Evolutionary conservation across 2,113 vertebrate species (phyloP).

Genomic region (Cromileptes altivelis): DNA sequence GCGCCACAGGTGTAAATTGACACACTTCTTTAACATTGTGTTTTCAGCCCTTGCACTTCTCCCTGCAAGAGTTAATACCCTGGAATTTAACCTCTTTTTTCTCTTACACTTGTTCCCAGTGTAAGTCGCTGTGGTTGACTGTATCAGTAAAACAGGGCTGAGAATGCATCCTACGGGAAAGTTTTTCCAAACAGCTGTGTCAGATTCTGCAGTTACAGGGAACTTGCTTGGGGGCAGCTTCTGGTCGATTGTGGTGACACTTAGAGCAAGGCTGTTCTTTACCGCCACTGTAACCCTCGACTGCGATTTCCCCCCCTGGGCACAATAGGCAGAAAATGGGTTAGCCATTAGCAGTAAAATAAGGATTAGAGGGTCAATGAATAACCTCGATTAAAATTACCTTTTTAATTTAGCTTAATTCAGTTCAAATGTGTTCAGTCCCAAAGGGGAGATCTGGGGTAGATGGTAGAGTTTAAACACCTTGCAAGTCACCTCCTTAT

Average conservation of each 20-base stretch:
- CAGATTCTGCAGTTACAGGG: conserved; percentile 23
- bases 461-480: conserved; percentile 1
- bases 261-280: conserved; percentile 2
- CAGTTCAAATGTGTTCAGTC: conserved; percentile 4
- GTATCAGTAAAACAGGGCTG: conserved; percentile 4
- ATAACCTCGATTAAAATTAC: conserved; percentile 33
- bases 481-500: background rate
- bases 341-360: conserved; percentile 18
- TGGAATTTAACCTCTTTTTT: background rate
- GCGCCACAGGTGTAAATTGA: background rate
- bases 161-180: conserved; percentile 13
- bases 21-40: background rate
- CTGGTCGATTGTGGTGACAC: conserved; percentile 9
- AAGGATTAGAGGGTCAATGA: conserved; percentile 20
- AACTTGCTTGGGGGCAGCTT: conserved; percentile 25
- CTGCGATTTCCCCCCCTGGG: conserved; percentile 9
- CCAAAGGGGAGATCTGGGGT: background rate
- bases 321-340: background rate
- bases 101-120: background rate
- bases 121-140: conserved; percentile 15
- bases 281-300: too few species aligned
- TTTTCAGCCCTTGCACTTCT: conserved; percentile 9
- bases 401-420: conserved; percentile 26
- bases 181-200: conserved; percentile 23
- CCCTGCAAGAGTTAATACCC: background rate